Evolutionary conservation across 2,888 invertebrate genomes (phyloP).

Genomic region (Drosophila setosimentum): DNA sequence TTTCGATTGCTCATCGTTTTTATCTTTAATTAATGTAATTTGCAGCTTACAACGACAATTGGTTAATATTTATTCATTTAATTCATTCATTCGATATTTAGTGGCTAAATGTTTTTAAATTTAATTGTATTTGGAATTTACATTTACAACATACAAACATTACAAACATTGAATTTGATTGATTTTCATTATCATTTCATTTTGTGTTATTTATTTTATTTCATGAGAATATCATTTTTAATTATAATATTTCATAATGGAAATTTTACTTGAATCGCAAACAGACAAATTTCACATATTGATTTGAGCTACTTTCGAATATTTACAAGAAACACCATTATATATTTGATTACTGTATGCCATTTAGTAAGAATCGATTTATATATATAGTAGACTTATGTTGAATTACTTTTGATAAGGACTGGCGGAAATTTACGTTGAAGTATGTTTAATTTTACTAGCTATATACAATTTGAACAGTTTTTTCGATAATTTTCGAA

Average conservation of each 20-base stretch:
- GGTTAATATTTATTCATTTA: constrained; percentile 65
- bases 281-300: constrained; percentile 51
- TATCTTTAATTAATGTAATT: constrained; percentile 49
- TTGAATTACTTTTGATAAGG: constrained; percentile 48
- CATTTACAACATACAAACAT: constrained; percentile 75
- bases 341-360: constrained; percentile 40
- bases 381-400: constrained; percentile 29
- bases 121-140: constrained; percentile 49
- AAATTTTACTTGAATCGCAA: constrained; percentile 72
- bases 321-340: constrained; percentile 63
- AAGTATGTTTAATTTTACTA: constrained; percentile 61
- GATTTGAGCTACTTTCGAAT: constrained; percentile 54
- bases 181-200: constrained; percentile 22
- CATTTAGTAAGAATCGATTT: constrained; percentile 26
- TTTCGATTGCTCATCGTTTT: constrained; percentile 18
- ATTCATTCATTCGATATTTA: constrained; percentile 54
- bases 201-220: constrained; percentile 45
- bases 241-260: constrained; percentile 42
- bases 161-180: constrained; percentile 72
- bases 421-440: constrained; percentile 53
- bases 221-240: constrained; percentile 49
- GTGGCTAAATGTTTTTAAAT: constrained; percentile 45
- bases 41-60: constrained; percentile 45
- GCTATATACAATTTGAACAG: constrained; percentile 60
- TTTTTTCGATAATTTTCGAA: constrained; percentile 30